A percentile compares a stretch with the other conserved stretches of the same genome.
Evolutionary conservation across 2,797 vertebrate genomes (phyloP).

Genomic region (Agapornis canus): DNA sequence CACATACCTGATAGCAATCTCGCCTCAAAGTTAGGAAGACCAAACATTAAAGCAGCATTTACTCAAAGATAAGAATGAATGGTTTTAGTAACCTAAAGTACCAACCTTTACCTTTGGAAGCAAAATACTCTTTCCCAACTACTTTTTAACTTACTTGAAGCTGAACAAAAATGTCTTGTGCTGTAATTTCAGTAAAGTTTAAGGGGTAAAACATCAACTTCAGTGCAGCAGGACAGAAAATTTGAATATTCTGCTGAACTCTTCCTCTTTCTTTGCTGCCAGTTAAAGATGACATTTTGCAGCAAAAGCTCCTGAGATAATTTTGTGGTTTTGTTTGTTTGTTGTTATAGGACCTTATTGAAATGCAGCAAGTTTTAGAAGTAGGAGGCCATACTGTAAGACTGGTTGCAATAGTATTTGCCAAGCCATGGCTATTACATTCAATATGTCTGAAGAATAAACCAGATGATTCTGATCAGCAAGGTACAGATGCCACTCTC

Average conservation of each 20-base stretch:
- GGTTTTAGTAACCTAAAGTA: background rate
- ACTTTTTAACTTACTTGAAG: background rate
- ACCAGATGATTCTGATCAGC: background rate
- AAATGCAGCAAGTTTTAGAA: conserved; percentile 81
- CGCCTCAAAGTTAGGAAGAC: background rate
- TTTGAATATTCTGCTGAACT: background rate
- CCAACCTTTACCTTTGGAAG: background rate
- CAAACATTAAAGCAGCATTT: background rate
- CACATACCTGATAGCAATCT: background rate
- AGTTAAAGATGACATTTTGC: background rate
- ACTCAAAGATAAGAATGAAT: background rate
- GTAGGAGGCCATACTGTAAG: conserved; percentile 82
- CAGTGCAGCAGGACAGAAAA: background rate
- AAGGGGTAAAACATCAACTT: background rate
- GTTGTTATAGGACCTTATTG: conserved; percentile 82
- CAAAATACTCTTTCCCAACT: background rate
- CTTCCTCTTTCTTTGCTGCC: background rate
- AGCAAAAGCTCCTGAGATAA: background rate
- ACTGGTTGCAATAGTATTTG: conserved; percentile 81
- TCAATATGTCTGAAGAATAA: conserved; percentile 45
- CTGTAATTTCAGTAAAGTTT: background rate
- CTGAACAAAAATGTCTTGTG: background rate
- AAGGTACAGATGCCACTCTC: background rate
- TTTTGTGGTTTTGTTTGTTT: background rate
- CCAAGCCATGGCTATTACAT: conserved; percentile 88